A percentile compares a stretch with the other conserved stretches of the same genome.
These are phyloP conservation scores for Dipodomys merriami DNA, from an alignment of 2,113 vertebrate species.

Conservation along the genomic window DNA sequence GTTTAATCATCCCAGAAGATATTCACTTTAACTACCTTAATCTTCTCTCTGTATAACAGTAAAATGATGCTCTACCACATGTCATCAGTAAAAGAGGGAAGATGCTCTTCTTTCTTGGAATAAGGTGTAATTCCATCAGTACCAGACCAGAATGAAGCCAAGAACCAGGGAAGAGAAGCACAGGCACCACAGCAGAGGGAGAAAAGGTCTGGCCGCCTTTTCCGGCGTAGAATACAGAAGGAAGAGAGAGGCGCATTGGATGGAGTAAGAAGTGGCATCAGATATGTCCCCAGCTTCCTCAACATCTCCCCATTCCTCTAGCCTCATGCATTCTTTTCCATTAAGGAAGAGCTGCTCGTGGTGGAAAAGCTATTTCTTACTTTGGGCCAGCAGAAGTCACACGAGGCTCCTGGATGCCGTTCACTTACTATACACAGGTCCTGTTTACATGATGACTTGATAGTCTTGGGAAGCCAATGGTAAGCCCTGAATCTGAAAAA, in stretches of 20 bases:
- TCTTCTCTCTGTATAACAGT: not conserved
- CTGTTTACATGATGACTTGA: not conserved
- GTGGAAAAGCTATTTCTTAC: not conserved
- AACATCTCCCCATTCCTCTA: not conserved
- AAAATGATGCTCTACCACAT: not conserved
- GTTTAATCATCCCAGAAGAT: not conserved
- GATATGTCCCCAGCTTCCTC: not conserved
- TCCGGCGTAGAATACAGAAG: not conserved
- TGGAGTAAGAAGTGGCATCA: not conserved
- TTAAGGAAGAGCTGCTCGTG: not conserved
- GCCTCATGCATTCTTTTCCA: not conserved
- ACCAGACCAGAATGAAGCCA: not conserved
- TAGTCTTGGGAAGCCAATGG: not conserved
- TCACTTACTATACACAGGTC: not conserved
- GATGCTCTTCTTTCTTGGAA: not conserved
- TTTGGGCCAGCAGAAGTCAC: not conserved
- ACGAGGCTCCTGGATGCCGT: accelerated
- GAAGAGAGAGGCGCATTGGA: not conserved
- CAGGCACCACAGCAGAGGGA: not conserved
- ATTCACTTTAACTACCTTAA: not conserved
- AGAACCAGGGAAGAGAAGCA: not conserved
- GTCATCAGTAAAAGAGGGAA: not conserved
- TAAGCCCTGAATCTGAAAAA: not conserved
- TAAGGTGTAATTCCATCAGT: not conserved
- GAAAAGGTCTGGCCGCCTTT: not conserved